Evolutionary conservation across 1,140 invertebrate genomes (phyloP), one percentile per base, ranked within the genome.

Genomic region (Trissolcus basalis): DNA sequence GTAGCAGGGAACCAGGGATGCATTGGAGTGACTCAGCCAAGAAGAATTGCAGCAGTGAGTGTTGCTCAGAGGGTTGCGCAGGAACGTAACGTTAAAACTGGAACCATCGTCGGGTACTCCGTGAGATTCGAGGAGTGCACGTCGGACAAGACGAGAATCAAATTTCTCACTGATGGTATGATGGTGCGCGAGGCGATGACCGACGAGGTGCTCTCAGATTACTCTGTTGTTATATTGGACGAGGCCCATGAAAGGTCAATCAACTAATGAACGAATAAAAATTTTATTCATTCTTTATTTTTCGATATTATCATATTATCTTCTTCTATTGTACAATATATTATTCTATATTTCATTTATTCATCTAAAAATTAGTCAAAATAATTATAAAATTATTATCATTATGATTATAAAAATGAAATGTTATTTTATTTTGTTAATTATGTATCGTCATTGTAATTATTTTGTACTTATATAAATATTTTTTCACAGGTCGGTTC

Each of bases 101-200:
- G 96, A 13, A 90, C 91, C 68, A 84, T 92, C 47, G 94, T 98
- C 45, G 97, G 97, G 0, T 99, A 98, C 83, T 93, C 93, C 77
- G 96, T 99, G 0, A 91, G 98, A 79, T 99, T 98, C 91, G 96
- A 98, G 88, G 95, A 97, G 87, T 89, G 91, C 0, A 94, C 93
- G 0, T 93, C 92, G 50, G 78, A 90, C 0, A 87, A 90, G 51
- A 98, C 97, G 0, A 94, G 93, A 88, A 92, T 98, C 7, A 94
- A 94, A 84, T 98, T 94, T 89, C 88, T 98, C 80, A 98, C 97
- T 48, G 97, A 98, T 90, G 97, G 97, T 64, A 98, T 98, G 95
- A 88, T 99, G 71, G 89, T 99, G 0, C 86, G 96, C 69, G 97
- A 98, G 89, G 94, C 95, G 1, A 93, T 97, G 83, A 84, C 86